Evolutionary conservation across 2,113 vertebrate genomes (phyloP).

Genomic region (Trogon melanurus): DNA sequence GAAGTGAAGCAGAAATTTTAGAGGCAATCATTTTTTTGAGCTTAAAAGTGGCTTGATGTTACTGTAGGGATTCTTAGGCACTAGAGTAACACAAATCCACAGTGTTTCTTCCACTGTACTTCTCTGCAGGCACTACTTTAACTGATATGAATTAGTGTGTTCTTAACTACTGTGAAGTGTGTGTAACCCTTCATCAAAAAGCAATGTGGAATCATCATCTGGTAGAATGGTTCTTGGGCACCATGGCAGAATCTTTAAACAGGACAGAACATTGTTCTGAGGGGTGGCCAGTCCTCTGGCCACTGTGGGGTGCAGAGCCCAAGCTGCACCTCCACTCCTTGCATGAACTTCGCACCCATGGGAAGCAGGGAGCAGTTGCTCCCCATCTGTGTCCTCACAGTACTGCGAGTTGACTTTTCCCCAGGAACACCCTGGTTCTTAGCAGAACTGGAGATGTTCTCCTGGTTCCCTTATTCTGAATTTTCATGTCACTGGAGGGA

Average conservation of each 20-base stretch:
- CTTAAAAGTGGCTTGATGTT: background rate
- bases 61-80: background rate
- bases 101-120: background rate
- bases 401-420: background rate
- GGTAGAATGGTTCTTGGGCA: background rate
- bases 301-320: accelerated
- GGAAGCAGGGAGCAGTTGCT: background rate
- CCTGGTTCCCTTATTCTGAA: background rate
- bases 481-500: background rate
- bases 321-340: background rate
- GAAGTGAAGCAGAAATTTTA: background rate
- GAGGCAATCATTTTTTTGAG: background rate
- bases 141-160: background rate
- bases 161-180: background rate
- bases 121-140: background rate
- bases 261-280: background rate
- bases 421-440: background rate
- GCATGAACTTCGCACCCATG: accelerated
- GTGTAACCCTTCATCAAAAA: background rate
- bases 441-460: accelerated
- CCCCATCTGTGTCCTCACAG: accelerated
- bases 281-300: accelerated
- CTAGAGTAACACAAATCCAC: background rate
- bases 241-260: background rate
- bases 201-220: no score